Evolutionary conservation across 2,113 vertebrate genomes (phyloP).

Genomic region (Ondatra zibethicus): DNA sequence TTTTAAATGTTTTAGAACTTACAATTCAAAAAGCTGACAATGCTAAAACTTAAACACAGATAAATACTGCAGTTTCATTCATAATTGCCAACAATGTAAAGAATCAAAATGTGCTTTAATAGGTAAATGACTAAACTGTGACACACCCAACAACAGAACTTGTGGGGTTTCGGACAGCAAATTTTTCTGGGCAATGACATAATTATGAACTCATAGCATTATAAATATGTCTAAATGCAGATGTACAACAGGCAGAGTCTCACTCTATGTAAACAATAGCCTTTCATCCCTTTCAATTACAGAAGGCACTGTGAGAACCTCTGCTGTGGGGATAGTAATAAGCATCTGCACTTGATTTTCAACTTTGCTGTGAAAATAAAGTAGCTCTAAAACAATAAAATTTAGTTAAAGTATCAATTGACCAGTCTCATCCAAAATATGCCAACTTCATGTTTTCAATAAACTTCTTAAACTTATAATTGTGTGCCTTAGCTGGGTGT

Average conservation of each 20-base stretch:
- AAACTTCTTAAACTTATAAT: not conserved
- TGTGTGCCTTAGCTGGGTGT: not conserved
- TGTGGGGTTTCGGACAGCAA: too few species aligned
- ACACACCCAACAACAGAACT: not conserved
- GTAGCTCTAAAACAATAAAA: not conserved
- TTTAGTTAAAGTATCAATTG: not conserved
- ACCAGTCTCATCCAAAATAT: not conserved
- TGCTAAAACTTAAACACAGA: not conserved
- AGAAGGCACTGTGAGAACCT: not conserved
- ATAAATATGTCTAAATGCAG: not conserved
- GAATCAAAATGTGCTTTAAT: not conserved
- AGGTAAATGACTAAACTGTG: not conserved
- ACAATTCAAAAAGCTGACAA: not conserved
- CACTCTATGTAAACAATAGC: not conserved
- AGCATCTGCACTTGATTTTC: not conserved
- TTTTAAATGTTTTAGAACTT: not conserved
- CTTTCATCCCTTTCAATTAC: not conserved
- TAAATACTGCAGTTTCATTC: not conserved
- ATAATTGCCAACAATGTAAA: not conserved
- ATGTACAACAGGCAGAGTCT: not conserved
- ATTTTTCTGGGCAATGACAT: not conserved
- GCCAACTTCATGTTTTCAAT: not conserved
- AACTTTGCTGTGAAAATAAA: not conserved
- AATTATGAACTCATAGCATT: not conserved
- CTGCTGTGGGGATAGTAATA: not conserved